phyloP scores from a whole-genome alignment of 2,797 vertebrate species.

The Synanceia verrucosa region DNA sequence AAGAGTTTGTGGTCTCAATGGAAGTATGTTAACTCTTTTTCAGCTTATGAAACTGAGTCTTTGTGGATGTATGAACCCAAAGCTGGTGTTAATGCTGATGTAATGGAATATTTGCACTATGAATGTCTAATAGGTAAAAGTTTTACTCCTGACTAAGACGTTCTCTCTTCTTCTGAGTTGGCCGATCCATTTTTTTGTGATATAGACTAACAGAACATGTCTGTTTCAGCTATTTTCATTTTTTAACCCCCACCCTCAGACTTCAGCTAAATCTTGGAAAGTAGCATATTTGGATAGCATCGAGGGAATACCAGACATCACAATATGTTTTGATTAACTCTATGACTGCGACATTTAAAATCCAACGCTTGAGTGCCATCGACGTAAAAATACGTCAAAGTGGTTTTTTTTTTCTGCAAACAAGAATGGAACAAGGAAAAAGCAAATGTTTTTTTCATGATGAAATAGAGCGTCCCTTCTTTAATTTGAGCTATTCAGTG shows the following conservation, averaged over 20 bases:
- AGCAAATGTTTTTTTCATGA: no score
- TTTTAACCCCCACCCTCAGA: background rate
- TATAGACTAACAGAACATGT: no score
- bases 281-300: background rate
- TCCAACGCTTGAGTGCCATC: no score
- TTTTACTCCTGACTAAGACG: background rate
- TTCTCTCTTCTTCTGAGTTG: background rate
- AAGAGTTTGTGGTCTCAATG: background rate
- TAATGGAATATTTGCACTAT: slow-evolving; percentile 3
- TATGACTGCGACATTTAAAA: no score
- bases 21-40: background rate
- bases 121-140: background rate
- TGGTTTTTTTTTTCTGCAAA: no score
- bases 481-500: no score
- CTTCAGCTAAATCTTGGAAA: background rate
- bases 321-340: no score
- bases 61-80: background rate
- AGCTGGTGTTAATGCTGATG: background rate
- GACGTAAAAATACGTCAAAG: no score
- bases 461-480: no score
- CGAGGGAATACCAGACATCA: background rate
- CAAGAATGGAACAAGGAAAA: no score
- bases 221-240: background rate
- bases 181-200: background rate
- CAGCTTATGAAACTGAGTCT: background rate